phyloP scores from a whole-genome alignment of 2,113 vertebrate genomes.

The Rostratula benghalensis region DNA sequence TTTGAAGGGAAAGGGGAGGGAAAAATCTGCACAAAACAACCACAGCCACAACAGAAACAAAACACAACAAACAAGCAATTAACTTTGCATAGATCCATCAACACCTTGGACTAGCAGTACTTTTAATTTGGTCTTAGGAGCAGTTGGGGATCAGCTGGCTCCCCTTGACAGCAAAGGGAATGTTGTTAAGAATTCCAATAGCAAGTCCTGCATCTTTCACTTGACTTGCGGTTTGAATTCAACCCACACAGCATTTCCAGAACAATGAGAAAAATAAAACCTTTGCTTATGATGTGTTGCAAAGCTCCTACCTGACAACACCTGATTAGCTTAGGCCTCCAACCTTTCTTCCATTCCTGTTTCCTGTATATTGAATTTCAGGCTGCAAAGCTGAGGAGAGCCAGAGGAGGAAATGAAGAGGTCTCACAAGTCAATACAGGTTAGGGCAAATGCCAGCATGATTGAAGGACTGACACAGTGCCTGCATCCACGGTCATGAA shows the following conservation, averaged over 20 bases:
- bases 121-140: background rate
- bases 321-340: slow-evolving; percentile 1
- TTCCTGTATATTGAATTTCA: slow-evolving; percentile 40
- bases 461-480: background rate
- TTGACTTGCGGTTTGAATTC: background rate
- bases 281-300: background rate
- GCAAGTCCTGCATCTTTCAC: background rate
- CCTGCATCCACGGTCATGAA: background rate
- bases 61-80: background rate
- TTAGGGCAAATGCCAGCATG: slow-evolving; percentile 14
- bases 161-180: background rate
- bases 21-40: background rate
- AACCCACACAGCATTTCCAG: background rate
- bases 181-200: background rate
- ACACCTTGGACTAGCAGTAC: background rate
- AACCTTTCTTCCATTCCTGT: background rate
- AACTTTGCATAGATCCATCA: background rate
- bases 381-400: background rate
- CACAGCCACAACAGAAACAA: background rate
- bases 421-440: slow-evolving; percentile 6
- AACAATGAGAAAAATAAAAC: background rate
- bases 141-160: background rate
- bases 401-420: slow-evolving; percentile 34
- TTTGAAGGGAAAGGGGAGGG: slow-evolving; percentile 4
- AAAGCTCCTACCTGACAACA: background rate